phyloP scores from a whole-genome alignment of 1,140 invertebrate species.

The Anastrepha obliqua region DNA sequence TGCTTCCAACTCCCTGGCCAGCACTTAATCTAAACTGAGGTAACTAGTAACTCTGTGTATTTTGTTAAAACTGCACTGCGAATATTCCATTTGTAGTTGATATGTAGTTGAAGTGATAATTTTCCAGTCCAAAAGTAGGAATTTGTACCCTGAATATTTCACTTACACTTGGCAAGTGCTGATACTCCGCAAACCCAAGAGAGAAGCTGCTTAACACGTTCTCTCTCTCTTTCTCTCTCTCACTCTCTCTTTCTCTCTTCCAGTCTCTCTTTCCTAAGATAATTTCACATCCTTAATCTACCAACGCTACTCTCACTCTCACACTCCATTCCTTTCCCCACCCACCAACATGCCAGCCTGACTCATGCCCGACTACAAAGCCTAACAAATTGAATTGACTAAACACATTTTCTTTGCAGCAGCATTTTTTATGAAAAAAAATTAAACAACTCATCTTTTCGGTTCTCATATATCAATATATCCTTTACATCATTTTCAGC shows the following conservation, averaged over 20 bases:
- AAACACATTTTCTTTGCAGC: constrained; percentile 28
- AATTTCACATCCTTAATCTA: background rate
- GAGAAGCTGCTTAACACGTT: too few species aligned
- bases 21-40: background rate
- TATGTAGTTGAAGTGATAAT: too few species aligned
- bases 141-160: background rate
- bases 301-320: background rate
- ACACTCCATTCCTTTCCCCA: background rate
- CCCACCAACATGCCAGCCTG: background rate
- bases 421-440: background rate
- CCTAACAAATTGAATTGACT: constrained; percentile 9
- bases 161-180: background rate
- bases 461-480: constrained; percentile 17
- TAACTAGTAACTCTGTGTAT: background rate
- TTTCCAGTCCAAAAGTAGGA: background rate
- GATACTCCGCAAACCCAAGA: background rate
- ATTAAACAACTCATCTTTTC: constrained; percentile 37
- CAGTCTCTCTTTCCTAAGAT: too few species aligned
- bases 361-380: background rate
- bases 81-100: too few species aligned
- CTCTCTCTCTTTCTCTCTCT: too few species aligned
- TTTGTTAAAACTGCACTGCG: background rate
- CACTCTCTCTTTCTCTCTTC: too few species aligned
- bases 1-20: background rate
- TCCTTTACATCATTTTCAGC: constrained; percentile 21